These are phyloP conservation scores for Oncorhynchus keta DNA, from an alignment of 2,113 vertebrate species.

Conservation along the genomic window DNA sequence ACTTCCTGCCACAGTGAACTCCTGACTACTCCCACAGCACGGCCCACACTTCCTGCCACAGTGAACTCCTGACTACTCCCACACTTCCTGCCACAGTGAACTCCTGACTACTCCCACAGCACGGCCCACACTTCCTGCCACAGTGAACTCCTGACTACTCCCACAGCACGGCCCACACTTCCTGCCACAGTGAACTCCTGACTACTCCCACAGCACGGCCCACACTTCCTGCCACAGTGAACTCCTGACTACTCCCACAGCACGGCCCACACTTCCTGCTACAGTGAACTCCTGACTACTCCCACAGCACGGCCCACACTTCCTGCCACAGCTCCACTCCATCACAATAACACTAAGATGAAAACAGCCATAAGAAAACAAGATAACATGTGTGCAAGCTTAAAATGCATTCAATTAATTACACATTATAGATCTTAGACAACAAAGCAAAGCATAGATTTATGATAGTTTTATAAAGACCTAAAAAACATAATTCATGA, in stretches of 20 bases:
- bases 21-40: too few species aligned
- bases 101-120: conserved; percentile 31
- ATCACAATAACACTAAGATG: conserved; percentile 38
- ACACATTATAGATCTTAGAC: conserved; percentile 34
- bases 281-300: conserved; percentile 30
- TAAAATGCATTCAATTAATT: conserved; percentile 40
- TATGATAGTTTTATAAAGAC: conserved; percentile 42
- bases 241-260: conserved; percentile 32
- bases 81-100: conserved; percentile 35
- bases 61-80: too few species aligned
- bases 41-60: too few species aligned
- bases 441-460: conserved; percentile 44
- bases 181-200: too few species aligned
- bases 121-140: conserved; percentile 27
- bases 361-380: conserved; percentile 11
- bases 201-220: too few species aligned
- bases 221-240: too few species aligned
- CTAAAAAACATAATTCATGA: conserved; percentile 43
- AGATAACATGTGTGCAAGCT: conserved; percentile 24
- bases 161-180: too few species aligned
- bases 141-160: too few species aligned
- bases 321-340: conserved; percentile 34
- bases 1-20: conserved; percentile 31
- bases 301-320: conserved; percentile 15
- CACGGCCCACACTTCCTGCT: conserved; percentile 31